phyloP scores from a whole-genome alignment of 2,888 invertebrate genomes.

The Hecatera dysodea region DNA sequence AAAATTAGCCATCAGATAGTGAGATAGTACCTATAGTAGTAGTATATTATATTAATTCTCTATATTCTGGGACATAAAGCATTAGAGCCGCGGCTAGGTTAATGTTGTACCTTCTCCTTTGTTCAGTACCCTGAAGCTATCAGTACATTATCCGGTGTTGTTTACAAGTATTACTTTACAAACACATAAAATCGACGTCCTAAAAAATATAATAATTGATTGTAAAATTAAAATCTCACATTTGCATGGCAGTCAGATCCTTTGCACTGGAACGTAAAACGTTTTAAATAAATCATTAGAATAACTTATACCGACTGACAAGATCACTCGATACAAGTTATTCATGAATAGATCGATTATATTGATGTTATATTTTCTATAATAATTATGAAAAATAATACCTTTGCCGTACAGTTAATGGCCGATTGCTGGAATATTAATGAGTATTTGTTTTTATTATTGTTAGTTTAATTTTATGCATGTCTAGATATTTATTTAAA shows the following conservation, averaged over 20 bases:
- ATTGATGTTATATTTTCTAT: not conserved
- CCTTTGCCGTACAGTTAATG: constrained; percentile 52
- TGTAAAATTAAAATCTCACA: constrained; percentile 28
- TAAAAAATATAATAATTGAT: not conserved
- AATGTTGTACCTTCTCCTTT: too few species aligned
- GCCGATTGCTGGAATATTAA: constrained; percentile 32
- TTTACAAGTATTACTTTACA: not conserved
- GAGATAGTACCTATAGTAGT: too few species aligned
- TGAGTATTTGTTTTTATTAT: not conserved
- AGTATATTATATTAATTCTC: too few species aligned
- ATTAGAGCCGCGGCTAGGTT: too few species aligned
- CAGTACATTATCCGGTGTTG: not conserved
- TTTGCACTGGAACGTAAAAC: constrained; percentile 50
- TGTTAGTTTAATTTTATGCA: not conserved
- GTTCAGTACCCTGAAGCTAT: too few species aligned
- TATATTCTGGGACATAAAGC: too few species aligned
- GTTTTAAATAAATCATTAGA: not conserved
- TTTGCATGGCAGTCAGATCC: constrained; percentile 50
- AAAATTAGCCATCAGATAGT: too few species aligned
- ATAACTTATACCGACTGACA: too few species aligned
- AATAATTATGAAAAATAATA: not conserved
- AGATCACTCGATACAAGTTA: not conserved
- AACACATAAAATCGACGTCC: not conserved
- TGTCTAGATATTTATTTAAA: too few species aligned
- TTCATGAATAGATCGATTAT: not conserved